Percentiles rank a stretch among this genome's conserved stretches.
These are phyloP conservation scores for Metalampra italica DNA, from an alignment of 2,888 invertebrate species.

Conservation along the genomic window DNA sequence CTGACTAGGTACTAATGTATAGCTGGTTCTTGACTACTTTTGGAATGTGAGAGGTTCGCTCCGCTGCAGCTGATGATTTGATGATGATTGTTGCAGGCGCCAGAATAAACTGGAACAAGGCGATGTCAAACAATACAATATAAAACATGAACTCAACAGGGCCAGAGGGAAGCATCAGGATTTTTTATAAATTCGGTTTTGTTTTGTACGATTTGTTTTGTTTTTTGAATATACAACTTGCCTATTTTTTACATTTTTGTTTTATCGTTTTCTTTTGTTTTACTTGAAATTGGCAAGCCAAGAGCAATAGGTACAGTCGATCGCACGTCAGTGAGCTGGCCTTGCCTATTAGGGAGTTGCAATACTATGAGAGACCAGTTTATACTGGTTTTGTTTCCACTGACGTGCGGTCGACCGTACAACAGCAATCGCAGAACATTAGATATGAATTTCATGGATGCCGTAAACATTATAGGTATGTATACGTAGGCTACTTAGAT, in stretches of 20 bases:
- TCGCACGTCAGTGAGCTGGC: no score
- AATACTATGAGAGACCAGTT: no score
- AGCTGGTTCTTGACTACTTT: no score
- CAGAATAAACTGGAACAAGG: slow-evolving; percentile 43
- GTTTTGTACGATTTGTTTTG: slow-evolving; percentile 4
- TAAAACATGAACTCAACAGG: slow-evolving; percentile 25
- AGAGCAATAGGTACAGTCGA: no score
- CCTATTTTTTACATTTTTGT: slow-evolving; percentile 6
- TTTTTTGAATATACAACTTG: slow-evolving; percentile 2
- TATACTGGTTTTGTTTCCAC: no score
- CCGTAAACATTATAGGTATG: neutral
- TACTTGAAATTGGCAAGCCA: neutral
- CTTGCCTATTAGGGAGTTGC: no score
- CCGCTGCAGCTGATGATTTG: no score
- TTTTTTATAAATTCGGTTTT: slow-evolving; percentile 19
- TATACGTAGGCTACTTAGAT: no score
- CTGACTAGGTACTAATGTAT: no score
- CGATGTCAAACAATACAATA: slow-evolving; percentile 20
- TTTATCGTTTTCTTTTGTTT: neutral
- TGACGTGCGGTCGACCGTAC: no score
- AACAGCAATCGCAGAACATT: neutral
- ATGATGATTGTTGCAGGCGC: slow-evolving; percentile 26
- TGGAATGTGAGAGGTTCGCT: no score
- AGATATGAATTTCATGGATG: neutral
- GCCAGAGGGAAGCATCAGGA: slow-evolving; percentile 22